Evolutionary conservation across 2,888 invertebrate genomes (phyloP).

Genomic region (Cryptocephalus moraei): DNA sequence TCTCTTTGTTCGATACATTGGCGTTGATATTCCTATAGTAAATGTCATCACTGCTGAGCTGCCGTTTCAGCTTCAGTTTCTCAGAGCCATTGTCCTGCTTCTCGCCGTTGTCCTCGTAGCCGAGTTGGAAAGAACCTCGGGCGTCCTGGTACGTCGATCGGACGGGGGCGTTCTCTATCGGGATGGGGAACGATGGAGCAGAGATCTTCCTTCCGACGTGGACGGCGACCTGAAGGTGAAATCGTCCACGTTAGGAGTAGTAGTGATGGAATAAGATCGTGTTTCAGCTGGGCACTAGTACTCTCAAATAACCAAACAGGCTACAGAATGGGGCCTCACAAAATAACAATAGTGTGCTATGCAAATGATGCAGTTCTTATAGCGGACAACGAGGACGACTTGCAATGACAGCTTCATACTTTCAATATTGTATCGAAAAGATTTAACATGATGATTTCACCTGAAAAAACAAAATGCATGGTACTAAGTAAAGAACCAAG

Average conservation of each 20-base stretch:
- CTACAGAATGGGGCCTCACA: too few species aligned
- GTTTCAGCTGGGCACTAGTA: too few species aligned
- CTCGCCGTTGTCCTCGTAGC: constrained; percentile 51
- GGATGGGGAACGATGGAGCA: constrained; percentile 42
- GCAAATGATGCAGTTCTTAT: too few species aligned
- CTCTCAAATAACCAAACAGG: too few species aligned
- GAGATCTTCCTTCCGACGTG: constrained; percentile 43
- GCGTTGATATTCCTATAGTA: constrained; percentile 34
- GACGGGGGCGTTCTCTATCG: constrained; percentile 51
- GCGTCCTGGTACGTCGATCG: constrained; percentile 70
- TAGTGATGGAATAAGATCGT: too few species aligned
- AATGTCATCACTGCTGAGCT: constrained; percentile 51
- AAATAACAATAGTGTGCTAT: too few species aligned
- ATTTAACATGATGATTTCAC: too few species aligned
- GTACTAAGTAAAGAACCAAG: too few species aligned
- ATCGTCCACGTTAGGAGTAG: neutral
- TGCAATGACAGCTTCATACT: too few species aligned
- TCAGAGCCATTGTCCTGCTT: constrained; percentile 52
- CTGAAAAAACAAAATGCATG: too few species aligned
- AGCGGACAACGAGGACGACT: too few species aligned
- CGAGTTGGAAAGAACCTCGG: constrained; percentile 56
- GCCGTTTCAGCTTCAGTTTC: constrained; percentile 44
- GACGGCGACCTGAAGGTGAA: constrained; percentile 31
- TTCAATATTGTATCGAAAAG: too few species aligned
- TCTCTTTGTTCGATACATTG: constrained; percentile 39